Percentiles rank a stretch among this genome's conserved stretches.
Conservation (phyloP, 2,888 invertebrate species). For the Dicranocentrus wangi region DNA sequence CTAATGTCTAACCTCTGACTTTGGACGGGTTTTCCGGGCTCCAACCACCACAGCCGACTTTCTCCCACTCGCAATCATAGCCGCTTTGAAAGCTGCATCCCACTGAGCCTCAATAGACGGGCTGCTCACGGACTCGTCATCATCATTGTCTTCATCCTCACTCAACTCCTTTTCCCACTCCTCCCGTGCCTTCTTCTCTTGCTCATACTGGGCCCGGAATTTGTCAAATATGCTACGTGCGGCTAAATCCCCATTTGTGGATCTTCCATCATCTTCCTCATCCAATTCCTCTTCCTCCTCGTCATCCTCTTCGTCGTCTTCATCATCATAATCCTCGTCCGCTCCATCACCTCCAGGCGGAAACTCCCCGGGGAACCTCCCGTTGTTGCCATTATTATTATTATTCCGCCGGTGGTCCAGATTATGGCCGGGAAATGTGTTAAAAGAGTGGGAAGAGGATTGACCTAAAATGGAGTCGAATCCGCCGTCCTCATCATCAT, state of each 20-base stretch:
- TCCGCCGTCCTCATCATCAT: conserved; percentile 25
- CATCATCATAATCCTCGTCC: conserved; percentile 47
- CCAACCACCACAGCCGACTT: conserved; percentile 43
- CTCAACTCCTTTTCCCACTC: conserved; percentile 70
- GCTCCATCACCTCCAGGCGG: conserved; percentile 12
- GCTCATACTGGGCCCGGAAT: conserved; percentile 71
- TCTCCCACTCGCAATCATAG: conserved; percentile 27
- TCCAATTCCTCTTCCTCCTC: conserved; percentile 53
- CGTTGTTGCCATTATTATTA: conserved; percentile 11
- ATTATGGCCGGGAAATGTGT: conserved; percentile 14
- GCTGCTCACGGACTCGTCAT: conserved; percentile 60
- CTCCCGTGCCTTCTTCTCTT: conserved; percentile 70
- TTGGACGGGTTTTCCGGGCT: conserved; percentile 51
- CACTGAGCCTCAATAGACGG: conserved; percentile 58
- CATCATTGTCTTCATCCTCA: conserved; percentile 68
- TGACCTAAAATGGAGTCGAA: conserved; percentile 58
- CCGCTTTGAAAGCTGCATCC: conserved; percentile 55
- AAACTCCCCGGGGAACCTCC: conserved; percentile 1
- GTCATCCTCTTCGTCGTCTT: conserved; percentile 42
- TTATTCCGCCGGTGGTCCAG: conserved; percentile 23
- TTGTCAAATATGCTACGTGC: conserved; percentile 69
- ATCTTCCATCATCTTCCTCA: conserved; percentile 56
- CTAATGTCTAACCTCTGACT: conserved; percentile 43
- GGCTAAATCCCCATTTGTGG: conserved; percentile 47
- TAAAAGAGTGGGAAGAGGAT: conserved; percentile 24